These are phyloP conservation scores for Macaria notata DNA, from an alignment of 2,888 invertebrate species.

Conservation along the genomic window DNA sequence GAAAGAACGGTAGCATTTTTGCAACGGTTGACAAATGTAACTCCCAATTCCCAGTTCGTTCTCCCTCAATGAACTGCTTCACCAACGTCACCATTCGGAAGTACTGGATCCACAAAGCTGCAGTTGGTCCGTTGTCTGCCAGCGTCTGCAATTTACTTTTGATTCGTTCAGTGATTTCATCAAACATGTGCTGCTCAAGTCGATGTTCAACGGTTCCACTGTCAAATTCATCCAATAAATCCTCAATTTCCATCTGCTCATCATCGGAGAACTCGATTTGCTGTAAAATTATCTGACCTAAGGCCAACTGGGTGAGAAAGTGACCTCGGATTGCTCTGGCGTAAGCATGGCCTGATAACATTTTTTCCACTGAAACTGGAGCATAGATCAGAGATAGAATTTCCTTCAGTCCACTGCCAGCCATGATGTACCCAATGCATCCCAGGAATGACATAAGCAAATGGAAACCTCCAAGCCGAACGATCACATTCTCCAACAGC, in stretches of 20 bases:
- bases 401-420: conserved; percentile 44
- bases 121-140: no score
- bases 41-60: no score
- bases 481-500: conserved; percentile 26
- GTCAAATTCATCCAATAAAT: background rate
- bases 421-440: conserved; percentile 41
- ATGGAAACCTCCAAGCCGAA: conserved; percentile 53
- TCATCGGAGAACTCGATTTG: no score
- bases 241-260: no score
- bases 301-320: conserved; percentile 43
- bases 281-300: conserved; percentile 27
- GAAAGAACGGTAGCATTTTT: no score
- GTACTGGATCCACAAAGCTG: background rate
- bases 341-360: conserved; percentile 46
- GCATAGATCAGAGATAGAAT: conserved; percentile 35
- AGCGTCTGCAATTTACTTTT: background rate
- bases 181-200: no score
- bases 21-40: no score
- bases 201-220: no score
- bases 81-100: background rate
- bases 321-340: conserved; percentile 47
- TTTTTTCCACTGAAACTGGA: conserved; percentile 44
- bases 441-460: conserved; percentile 41
- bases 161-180: background rate
- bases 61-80: no score